A percentile compares a stretch with the other conserved stretches of the same genome.
Evolutionary conservation across 2,113 vertebrate species (phyloP).

Genomic region (Zosterops borbonicus): DNA sequence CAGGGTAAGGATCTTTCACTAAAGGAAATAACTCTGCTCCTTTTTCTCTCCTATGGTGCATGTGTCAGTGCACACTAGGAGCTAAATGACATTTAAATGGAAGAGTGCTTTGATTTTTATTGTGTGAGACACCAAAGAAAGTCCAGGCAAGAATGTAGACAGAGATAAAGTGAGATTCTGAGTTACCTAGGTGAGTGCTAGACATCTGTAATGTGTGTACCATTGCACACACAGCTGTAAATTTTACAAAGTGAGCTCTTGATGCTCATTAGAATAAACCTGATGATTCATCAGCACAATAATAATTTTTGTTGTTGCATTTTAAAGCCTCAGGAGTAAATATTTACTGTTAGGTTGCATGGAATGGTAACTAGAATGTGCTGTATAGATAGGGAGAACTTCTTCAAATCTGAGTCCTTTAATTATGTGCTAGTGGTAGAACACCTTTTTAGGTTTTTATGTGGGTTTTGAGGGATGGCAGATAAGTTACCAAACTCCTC

Average conservation of each 20-base stretch:
- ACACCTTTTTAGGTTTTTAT: not conserved
- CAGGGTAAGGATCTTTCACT: conserved; percentile 80
- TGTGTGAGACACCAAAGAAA: not conserved
- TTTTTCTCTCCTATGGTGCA: not conserved
- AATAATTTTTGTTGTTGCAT: not conserved
- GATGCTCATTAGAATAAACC: not conserved
- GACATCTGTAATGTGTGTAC: not conserved
- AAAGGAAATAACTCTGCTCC: not conserved
- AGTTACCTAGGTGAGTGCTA: not conserved
- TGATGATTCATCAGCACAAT: not conserved
- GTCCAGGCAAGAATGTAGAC: not conserved
- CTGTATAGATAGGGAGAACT: not conserved
- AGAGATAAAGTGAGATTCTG: not conserved
- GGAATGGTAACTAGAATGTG: not conserved
- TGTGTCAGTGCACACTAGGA: not conserved
- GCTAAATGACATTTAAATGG: not conserved
- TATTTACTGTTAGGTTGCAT: not conserved
- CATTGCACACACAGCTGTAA: not conserved
- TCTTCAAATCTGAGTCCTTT: not conserved
- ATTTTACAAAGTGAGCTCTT: not conserved
- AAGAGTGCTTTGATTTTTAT: not conserved
- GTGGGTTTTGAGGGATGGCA: not conserved
- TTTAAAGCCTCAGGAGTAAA: not conserved
- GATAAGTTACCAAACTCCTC: not conserved
- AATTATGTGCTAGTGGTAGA: not conserved